A percentile compares a stretch with the other conserved stretches of the same genome.
Evolutionary conservation across 2,888 invertebrate genomes (phyloP).

Genomic region (Coelopa pilipes): DNA sequence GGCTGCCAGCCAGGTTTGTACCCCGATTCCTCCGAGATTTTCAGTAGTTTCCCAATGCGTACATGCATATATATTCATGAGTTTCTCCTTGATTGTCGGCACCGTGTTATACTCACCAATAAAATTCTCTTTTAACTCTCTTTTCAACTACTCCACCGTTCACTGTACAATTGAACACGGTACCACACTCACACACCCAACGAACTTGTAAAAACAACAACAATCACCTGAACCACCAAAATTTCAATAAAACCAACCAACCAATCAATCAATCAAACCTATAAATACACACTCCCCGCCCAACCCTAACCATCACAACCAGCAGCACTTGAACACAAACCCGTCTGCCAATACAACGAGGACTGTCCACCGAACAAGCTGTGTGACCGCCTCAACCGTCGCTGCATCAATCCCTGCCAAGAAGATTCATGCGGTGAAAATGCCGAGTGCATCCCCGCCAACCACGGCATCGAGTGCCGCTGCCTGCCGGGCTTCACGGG

Average conservation of each 20-base stretch:
- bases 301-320: constrained; percentile 31
- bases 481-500: constrained; percentile 86
- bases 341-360: constrained; percentile 88
- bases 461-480: constrained; percentile 86
- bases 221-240: constrained; percentile 9
- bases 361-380: constrained; percentile 88
- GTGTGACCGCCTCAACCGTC: constrained; percentile 85
- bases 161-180: constrained; percentile 31
- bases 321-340: constrained; percentile 68
- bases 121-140: constrained; percentile 11
- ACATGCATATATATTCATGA: not conserved
- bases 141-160: not conserved
- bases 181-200: constrained; percentile 50
- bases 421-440: constrained; percentile 85
- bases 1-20: constrained; percentile 80
- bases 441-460: constrained; percentile 80
- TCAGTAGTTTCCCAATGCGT: too few species aligned
- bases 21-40: too few species aligned
- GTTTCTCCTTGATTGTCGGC: not conserved
- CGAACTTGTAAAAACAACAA: not conserved
- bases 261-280: too few species aligned
- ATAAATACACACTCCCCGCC: constrained; percentile 25
- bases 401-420: constrained; percentile 84
- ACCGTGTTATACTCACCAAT: constrained; percentile 7
- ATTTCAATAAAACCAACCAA: too few species aligned